These are phyloP conservation scores for Musca domestica DNA, from an alignment of 1,140 invertebrate species.

Conservation along the genomic window DNA sequence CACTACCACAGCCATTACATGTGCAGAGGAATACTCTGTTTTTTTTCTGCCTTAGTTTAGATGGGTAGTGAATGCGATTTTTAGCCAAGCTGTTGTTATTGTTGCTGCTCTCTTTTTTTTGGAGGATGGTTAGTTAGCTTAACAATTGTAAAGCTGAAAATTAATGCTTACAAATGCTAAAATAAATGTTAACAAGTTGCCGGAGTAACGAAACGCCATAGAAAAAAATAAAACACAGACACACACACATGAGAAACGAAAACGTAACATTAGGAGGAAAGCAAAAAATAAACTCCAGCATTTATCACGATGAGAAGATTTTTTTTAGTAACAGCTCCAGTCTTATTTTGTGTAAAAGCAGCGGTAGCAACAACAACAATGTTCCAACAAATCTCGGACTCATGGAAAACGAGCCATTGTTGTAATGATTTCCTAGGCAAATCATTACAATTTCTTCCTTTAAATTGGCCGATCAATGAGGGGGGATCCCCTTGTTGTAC, in stretches of 20 bases:
- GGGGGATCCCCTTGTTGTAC: too few species aligned
- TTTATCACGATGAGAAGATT: constrained; percentile 14
- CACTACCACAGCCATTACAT: too few species aligned
- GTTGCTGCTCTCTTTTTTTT: background rate
- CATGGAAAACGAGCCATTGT: background rate
- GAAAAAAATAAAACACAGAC: too few species aligned
- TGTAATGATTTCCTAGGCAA: constrained; percentile 2
- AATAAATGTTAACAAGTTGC: constrained; percentile 22
- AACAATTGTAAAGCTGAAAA: constrained; percentile 22
- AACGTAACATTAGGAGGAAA: background rate
- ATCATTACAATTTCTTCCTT: background rate
- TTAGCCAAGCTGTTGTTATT: background rate
- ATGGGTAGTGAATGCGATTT: too few species aligned
- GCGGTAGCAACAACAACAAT: background rate
- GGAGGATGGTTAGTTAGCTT: constrained; percentile 3
- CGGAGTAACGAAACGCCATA: background rate
- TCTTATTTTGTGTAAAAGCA: background rate
- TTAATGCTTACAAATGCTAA: constrained; percentile 22
- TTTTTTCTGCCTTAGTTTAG: background rate
- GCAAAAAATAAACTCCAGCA: background rate
- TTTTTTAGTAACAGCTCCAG: background rate
- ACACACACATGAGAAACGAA: background rate
- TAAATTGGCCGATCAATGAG: too few species aligned
- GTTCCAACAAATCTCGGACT: too few species aligned
- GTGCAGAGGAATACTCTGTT: background rate